Conservation (phyloP, 2,113 vertebrate species). For the Jacana jacana region DNA sequence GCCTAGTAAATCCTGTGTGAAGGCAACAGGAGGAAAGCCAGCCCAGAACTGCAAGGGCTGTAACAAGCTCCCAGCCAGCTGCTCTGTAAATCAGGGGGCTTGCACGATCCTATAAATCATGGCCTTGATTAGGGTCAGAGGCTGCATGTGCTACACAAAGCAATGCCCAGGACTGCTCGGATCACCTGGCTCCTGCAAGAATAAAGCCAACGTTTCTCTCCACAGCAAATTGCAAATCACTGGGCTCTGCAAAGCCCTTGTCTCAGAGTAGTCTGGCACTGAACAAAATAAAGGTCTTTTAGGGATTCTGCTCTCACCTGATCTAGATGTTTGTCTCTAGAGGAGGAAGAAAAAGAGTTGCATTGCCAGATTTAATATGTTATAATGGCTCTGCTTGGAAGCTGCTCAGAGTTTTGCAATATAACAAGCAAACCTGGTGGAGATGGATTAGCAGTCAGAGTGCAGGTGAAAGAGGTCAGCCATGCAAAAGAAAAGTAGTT, state of each 20-base stretch:
- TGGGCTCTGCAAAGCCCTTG: not conserved
- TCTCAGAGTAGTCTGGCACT: not conserved
- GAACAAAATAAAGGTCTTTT: not conserved
- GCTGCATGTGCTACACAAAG: not conserved
- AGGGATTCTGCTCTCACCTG: not conserved
- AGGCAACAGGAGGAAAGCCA: not conserved
- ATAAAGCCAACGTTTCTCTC: not conserved
- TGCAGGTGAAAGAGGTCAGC: not conserved
- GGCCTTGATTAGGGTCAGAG: not conserved
- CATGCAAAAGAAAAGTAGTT: not conserved
- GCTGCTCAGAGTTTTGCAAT: not conserved
- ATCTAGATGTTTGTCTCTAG: not conserved
- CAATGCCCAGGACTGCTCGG: not conserved
- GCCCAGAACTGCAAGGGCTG: not conserved
- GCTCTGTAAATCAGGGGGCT: not conserved
- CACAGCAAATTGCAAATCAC: not conserved
- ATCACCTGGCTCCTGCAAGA: rapidly evolving
- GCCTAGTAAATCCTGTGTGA: not conserved
- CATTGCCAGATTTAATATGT: not conserved
- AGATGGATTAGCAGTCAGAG: not conserved
- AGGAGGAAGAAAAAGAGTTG: not conserved
- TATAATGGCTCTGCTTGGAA: not conserved
- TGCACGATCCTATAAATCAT: not conserved
- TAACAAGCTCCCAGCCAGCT: not conserved
- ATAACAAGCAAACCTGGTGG: not conserved